These are phyloP conservation scores for Sinosuthora webbiana DNA, from an alignment of 2,113 vertebrate genomes.

Conservation along the genomic window DNA sequence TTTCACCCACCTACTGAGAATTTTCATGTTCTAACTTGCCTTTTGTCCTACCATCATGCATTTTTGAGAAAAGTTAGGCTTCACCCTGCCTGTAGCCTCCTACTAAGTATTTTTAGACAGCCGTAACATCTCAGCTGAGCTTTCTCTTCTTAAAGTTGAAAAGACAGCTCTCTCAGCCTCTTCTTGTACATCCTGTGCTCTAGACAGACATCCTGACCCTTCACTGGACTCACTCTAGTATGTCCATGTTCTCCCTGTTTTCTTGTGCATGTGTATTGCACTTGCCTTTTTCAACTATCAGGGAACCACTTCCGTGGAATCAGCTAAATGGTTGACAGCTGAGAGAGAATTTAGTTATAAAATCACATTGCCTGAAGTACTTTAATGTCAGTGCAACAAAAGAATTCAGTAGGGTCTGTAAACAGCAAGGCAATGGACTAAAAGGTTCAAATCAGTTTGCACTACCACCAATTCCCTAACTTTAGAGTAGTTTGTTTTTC, in stretches of 20 bases:
- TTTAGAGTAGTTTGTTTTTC: background rate
- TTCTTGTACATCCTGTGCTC: background rate
- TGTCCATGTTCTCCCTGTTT: background rate
- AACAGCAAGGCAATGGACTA: background rate
- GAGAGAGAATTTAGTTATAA: background rate
- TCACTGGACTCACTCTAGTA: background rate
- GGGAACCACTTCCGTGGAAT: background rate
- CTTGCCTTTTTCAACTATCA: background rate
- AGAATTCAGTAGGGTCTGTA: background rate
- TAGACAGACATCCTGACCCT: background rate
- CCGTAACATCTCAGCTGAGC: background rate
- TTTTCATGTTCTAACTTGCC: background rate
- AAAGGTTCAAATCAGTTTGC: background rate
- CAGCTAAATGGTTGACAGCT: background rate
- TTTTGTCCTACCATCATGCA: background rate
- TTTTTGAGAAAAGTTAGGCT: background rate
- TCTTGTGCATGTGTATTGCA: background rate
- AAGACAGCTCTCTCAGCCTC: background rate
- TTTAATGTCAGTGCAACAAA: background rate
- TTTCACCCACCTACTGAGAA: background rate
- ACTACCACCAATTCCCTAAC: background rate
- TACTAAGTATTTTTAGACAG: background rate
- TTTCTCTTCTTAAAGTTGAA: background rate
- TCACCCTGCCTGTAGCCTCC: background rate
- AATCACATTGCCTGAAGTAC: background rate